Evolutionary conservation across 2,797 vertebrate species (phyloP), one percentile per base, ranked within the genome.

Genomic region (Phrynocephalus guinanensis): DNA sequence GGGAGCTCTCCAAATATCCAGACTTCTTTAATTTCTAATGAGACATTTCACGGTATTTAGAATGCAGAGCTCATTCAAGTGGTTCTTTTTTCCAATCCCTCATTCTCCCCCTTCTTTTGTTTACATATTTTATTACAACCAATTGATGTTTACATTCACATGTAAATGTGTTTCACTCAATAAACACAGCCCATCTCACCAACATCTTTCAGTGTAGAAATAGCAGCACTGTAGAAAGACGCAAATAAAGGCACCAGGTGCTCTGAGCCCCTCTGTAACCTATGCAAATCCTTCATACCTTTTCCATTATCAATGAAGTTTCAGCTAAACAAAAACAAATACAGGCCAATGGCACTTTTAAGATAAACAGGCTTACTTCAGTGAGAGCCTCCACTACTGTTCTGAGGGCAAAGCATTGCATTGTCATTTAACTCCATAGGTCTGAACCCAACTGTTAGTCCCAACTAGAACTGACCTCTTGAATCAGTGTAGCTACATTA

Each of bases 21-120:
- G 9, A 38, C 0, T 84, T 66, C 92, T 92, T 75, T 87, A 83
- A 87, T 87, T 68, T 82, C 63, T 89, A 91, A 92, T 91, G 83
- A 83, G 89, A 88, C 8, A 9, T 87, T 92, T 93, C 86, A 86
- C 85, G 85, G 63, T 50, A 90, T 50, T 13, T 88, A 38, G 76
- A 63, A 79, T 72, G 15, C 78, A 85, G 20, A 50, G 10, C 70
- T 26, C 10, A 91, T 82, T 50, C 26, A 4, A 80, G 48, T 88
- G 82, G 28, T 86, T 24, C 24, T 90, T 24, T 24, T 90, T n/a
- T 38, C 73, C 79, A 86, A 38, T 88, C 91, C 50, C 1, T 83
- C 86, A 78, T 30, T 89, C n/a, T 86, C 10, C 6, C 38, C 68
- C 60, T 84, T 89, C 92, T 88, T 83, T 91, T 56, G 83, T 87